Evolutionary conservation across 2,888 invertebrate genomes (phyloP).

Genomic region (Stenolophus ochropezus): DNA sequence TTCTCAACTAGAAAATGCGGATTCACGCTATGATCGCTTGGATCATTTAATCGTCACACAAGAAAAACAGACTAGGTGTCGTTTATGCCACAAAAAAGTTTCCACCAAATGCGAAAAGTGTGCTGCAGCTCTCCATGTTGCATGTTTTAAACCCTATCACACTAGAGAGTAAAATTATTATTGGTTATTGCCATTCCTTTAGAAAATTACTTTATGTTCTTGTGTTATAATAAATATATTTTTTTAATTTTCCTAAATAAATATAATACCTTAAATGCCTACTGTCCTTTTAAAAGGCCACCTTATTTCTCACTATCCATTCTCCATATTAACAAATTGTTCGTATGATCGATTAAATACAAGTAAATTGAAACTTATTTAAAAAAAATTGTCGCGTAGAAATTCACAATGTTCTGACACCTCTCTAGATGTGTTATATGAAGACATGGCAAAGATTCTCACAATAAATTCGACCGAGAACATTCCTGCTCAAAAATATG

Average conservation of each 20-base stretch:
- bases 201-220: too few relatives aligned
- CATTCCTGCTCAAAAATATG: too few relatives aligned
- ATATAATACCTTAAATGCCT: background rate
- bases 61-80: slow-evolving; percentile 22
- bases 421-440: too few relatives aligned
- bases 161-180: background rate
- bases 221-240: background rate
- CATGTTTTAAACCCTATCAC: slow-evolving; percentile 43
- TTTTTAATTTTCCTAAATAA: background rate
- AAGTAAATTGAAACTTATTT: background rate
- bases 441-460: too few relatives aligned
- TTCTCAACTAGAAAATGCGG: background rate
- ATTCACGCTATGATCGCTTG: slow-evolving; percentile 24
- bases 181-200: too few relatives aligned
- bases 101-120: slow-evolving; percentile 39
- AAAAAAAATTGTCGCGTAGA: too few relatives aligned
- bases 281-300: background rate
- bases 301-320: background rate
- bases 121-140: slow-evolving; percentile 17
- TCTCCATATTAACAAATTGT: background rate
- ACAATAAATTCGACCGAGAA: too few relatives aligned
- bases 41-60: slow-evolving; percentile 15
- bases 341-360: background rate
- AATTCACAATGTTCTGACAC: too few relatives aligned
- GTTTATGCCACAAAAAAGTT: slow-evolving; percentile 34